Evolutionary conservation across 2,888 invertebrate species (phyloP).

Genomic region (Tipula helvola): DNA sequence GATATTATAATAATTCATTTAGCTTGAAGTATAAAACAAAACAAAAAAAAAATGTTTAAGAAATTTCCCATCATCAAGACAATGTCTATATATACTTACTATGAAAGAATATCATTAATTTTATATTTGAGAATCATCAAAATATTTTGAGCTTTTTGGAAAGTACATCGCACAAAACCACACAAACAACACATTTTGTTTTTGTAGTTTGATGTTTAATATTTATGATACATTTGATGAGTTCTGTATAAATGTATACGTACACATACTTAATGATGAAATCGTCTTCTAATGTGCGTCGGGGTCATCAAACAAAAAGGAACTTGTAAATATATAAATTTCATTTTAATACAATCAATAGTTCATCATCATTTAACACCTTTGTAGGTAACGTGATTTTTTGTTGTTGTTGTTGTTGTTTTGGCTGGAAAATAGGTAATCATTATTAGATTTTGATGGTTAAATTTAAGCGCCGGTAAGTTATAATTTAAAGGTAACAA

Average conservation of each 20-base stretch:
- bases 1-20: constrained; percentile 4
- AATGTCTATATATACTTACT: neutral
- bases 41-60: neutral
- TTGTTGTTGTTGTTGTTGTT: too few species aligned
- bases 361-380: constrained; percentile 4
- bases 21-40: constrained; percentile 4
- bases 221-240: neutral
- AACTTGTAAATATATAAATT: neutral
- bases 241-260: neutral
- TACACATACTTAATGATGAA: neutral
- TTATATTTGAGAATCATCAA: neutral
- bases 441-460: neutral
- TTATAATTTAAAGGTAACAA: neutral
- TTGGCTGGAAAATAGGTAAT: neutral
- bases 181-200: neutral
- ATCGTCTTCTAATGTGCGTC: neutral
- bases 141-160: neutral
- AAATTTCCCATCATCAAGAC: neutral
- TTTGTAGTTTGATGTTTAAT: neutral
- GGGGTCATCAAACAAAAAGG: neutral
- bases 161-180: neutral
- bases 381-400: neutral
- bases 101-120: neutral
- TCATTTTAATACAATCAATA: constrained; percentile 4
- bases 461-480: neutral